Base-by-base conservation (phyloP, 2,888 invertebrate genomes). In the Platynereis dumerilii region DNA sequence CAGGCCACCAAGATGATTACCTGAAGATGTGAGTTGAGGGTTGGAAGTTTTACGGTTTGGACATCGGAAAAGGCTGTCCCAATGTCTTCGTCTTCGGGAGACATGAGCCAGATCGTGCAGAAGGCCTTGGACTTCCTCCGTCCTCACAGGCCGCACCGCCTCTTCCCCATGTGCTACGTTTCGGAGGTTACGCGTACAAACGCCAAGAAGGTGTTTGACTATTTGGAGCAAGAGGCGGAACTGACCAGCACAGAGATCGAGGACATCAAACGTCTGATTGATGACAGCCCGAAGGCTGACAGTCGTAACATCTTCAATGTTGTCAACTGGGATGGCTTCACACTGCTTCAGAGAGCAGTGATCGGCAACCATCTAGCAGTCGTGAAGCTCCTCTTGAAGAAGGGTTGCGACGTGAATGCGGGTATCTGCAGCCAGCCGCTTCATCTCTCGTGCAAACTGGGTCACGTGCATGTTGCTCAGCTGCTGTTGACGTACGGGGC, bases 361-460 rank as follows among this genome's bases (percentile, higher is more conserved):
- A 90, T 91, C 53, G 87, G 90, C 61, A 89, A 90, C 82, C 89
- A 90, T 79, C 87, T 90, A 45, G 90, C 90, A 74, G 85, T 91
- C 77, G 90, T 91, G 27, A 60, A 69, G 59, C 48, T 74, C 3
- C 66, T 82, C 29, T 64, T 79, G n/a, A 74, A 72, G 52, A 72
- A 73, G 42, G 75, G 74, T 12, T 90, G 90, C 89, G 90, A 90
- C 79, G 88, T 90, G 1, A 90, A 91, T 80, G 85, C 90, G 26
- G 89, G 90, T 70, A 88, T 89, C 24, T 91, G 91, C 79, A 91
- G 91, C 71, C 85, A 91, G 60, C 91, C 91, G 0, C 83, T 91
- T 59, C 91, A 91, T 79, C 89, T 91, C 66, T 91, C 91, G 17
- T 91, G 91, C 71, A 84, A 89, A 29, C 88, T 90, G 77, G 91